These are phyloP conservation scores for Drosophila cracens DNA, from an alignment of 2,888 invertebrate species.

Conservation along the genomic window DNA sequence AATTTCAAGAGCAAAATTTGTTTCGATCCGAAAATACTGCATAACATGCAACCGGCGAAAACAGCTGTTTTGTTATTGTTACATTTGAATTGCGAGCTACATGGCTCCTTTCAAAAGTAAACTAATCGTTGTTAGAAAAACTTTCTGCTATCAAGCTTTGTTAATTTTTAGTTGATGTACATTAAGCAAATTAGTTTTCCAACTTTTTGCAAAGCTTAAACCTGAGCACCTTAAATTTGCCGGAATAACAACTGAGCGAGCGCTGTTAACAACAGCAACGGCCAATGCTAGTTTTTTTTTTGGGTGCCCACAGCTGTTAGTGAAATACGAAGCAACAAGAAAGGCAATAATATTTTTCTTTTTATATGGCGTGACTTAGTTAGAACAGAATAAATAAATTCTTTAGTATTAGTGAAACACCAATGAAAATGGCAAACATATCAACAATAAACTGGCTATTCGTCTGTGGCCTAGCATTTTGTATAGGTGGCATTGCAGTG, in stretches of 20 bases:
- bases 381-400: constrained; percentile 15
- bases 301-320: constrained; percentile 6
- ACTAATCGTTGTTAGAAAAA: background rate
- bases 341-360: constrained; percentile 20
- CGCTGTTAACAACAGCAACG: constrained; percentile 2
- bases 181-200: background rate
- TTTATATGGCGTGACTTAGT: constrained; percentile 46
- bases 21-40: background rate
- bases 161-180: background rate
- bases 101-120: background rate
- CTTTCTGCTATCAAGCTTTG: background rate
- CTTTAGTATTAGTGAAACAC: constrained; percentile 42
- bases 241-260: background rate
- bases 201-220: background rate
- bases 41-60: background rate
- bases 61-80: background rate
- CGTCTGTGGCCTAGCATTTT: constrained; percentile 81
- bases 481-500: constrained; percentile 80
- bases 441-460: constrained; percentile 81
- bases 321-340: constrained; percentile 4
- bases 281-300: background rate
- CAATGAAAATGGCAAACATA: constrained; percentile 71
- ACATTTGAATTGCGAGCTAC: background rate
- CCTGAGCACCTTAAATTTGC: background rate
- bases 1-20: background rate